These are phyloP conservation scores for Lysandra coridon DNA, from an alignment of 2,888 invertebrate species.

Conservation along the genomic window DNA sequence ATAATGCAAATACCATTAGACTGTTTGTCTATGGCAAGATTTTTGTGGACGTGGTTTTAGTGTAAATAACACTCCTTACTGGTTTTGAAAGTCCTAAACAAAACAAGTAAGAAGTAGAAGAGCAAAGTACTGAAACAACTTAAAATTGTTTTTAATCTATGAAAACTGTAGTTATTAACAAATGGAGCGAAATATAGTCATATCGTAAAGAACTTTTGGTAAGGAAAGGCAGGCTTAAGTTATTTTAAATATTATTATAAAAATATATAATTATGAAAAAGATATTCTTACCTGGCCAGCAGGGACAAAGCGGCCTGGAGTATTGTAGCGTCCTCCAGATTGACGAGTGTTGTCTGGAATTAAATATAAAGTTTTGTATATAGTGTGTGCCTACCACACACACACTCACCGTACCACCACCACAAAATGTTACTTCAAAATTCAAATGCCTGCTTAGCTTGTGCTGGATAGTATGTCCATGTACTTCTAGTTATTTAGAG, in stretches of 20 bases:
- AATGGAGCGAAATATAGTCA: no score
- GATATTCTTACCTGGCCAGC: slow-evolving; percentile 52
- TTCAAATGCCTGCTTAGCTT: background rate
- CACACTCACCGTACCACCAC: no score
- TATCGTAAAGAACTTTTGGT: no score
- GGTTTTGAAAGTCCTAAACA: background rate
- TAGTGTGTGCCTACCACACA: no score
- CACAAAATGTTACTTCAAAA: no score
- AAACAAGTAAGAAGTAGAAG: background rate
- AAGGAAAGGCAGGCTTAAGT: no score
- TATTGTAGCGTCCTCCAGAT: slow-evolving; percentile 56
- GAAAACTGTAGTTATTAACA: no score
- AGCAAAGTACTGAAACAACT: no score
- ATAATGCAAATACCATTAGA: slow-evolving; percentile 30
- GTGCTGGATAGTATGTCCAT: background rate
- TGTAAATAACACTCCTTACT: background rate
- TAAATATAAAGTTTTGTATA: background rate
- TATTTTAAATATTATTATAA: no score
- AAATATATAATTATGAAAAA: no score
- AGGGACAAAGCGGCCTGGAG: slow-evolving; percentile 56
- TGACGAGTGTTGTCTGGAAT: slow-evolving; percentile 58
- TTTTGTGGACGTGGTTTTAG: background rate
- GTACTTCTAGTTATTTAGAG: background rate
- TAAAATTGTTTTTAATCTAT: no score
- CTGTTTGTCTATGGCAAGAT: background rate